A percentile compares a stretch with the other conserved stretches of the same genome.
Conservation (phyloP, 2,797 vertebrate species). For the Neopelma chrysocephalum region DNA sequence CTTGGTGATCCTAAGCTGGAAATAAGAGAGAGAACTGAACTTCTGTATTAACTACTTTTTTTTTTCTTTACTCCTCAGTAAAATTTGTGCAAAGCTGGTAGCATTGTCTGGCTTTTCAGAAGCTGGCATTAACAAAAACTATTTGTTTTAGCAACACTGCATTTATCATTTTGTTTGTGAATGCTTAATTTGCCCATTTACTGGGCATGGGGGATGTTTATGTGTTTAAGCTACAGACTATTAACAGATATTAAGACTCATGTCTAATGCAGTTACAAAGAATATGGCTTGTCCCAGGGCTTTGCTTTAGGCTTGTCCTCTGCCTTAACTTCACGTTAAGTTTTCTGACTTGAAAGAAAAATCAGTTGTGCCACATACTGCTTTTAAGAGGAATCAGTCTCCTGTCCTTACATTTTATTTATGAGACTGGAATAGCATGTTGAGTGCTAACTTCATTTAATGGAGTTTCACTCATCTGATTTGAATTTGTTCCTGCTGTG, state of each 20-base stretch:
- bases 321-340: neutral
- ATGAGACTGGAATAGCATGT: neutral
- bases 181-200: neutral
- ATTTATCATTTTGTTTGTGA: neutral
- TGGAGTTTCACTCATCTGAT: neutral
- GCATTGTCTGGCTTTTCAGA: neutral
- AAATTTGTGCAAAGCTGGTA: neutral
- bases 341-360: neutral
- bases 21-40: neutral
- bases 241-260: neutral
- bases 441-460: neutral
- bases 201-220: fast-evolving
- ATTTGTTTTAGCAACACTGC: neutral
- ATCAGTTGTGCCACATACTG: neutral
- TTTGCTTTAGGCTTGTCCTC: neutral
- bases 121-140: neutral
- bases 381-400: neutral
- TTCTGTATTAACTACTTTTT: neutral
- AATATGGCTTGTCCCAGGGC: neutral
- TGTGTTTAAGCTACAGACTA: neutral
- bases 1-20: neutral
- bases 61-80: neutral
- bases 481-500: slow-evolving; percentile 4
- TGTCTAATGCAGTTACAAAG: neutral
- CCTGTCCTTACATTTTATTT: neutral